A percentile compares a stretch with the other conserved stretches of the same genome.
Evolutionary conservation across 2,888 invertebrate species (phyloP).

Genomic region (Rhamphomyia laevipes): DNA sequence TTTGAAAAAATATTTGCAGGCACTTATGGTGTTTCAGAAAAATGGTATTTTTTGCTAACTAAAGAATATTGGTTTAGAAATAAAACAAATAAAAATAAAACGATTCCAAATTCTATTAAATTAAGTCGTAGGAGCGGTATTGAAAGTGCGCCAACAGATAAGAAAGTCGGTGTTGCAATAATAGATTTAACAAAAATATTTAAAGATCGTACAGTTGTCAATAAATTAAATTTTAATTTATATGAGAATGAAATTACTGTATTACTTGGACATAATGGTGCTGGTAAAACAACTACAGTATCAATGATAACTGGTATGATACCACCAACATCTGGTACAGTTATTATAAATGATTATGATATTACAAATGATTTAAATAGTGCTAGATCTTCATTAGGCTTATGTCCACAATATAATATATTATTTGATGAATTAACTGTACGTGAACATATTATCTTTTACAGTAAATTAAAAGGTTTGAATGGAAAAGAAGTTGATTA

Average conservation of each 20-base stretch:
- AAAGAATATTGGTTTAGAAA: conserved; percentile 41
- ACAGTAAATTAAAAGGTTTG: conserved; percentile 59
- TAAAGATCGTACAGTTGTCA: conserved; percentile 47
- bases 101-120: background rate
- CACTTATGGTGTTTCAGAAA: conserved; percentile 63
- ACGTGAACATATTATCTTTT: conserved; percentile 71
- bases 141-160: conserved; percentile 40
- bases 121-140: background rate
- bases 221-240: conserved; percentile 65
- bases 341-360: conserved; percentile 58
- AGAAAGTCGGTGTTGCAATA: conserved; percentile 42
- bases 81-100: no score
- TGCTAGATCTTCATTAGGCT: conserved; percentile 59
- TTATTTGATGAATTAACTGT: conserved; percentile 75
- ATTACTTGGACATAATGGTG: conserved; percentile 67
- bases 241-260: conserved; percentile 84
- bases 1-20: conserved; percentile 74
- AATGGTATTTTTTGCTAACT: conserved; percentile 64
- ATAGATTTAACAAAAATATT: conserved; percentile 52
- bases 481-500: conserved; percentile 40
- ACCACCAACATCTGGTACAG: conserved; percentile 55
- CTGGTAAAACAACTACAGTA: conserved; percentile 90
- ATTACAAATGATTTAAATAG: conserved; percentile 48
- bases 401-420: conserved; percentile 80
- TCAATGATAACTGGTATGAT: conserved; percentile 79